These are phyloP conservation scores for Chloroceryle amazona DNA, from an alignment of 2,797 vertebrate genomes.

Conservation along the genomic window DNA sequence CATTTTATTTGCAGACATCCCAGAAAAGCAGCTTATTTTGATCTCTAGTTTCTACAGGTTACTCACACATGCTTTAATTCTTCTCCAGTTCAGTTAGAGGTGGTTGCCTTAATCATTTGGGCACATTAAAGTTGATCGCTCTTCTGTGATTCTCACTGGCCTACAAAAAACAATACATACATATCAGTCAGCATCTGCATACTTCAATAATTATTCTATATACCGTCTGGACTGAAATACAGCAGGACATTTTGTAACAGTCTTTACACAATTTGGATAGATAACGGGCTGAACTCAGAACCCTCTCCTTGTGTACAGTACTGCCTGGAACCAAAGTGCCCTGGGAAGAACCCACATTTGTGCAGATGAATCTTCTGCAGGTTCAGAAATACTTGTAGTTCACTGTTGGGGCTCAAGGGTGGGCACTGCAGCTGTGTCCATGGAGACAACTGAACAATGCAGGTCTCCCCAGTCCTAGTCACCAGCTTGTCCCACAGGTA, in stretches of 20 bases:
- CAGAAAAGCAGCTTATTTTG: neutral
- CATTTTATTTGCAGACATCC: neutral
- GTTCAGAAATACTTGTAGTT: neutral
- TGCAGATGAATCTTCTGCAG: neutral
- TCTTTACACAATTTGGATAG: neutral
- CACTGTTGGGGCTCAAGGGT: neutral
- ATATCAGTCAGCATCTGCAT: neutral
- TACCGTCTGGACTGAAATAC: neutral
- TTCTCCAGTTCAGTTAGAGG: neutral
- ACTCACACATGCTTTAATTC: neutral
- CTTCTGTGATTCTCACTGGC: neutral
- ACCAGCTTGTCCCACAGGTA: neutral
- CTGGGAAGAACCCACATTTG: neutral
- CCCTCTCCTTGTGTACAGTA: no score
- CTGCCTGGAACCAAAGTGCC: no score
- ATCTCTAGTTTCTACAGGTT: neutral
- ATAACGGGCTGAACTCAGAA: conserved; percentile 4
- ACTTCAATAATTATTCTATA: neutral
- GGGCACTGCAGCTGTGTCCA: neutral
- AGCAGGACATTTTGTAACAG: neutral
- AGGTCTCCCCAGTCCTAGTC: neutral
- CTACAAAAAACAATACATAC: neutral
- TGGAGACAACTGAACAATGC: neutral
- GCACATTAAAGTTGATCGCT: neutral
- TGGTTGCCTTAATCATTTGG: neutral